Percentiles rank a stretch among this genome's conserved stretches.
Evolutionary conservation across 1,140 invertebrate species (phyloP).

Genomic region (Heliconius himera): DNA sequence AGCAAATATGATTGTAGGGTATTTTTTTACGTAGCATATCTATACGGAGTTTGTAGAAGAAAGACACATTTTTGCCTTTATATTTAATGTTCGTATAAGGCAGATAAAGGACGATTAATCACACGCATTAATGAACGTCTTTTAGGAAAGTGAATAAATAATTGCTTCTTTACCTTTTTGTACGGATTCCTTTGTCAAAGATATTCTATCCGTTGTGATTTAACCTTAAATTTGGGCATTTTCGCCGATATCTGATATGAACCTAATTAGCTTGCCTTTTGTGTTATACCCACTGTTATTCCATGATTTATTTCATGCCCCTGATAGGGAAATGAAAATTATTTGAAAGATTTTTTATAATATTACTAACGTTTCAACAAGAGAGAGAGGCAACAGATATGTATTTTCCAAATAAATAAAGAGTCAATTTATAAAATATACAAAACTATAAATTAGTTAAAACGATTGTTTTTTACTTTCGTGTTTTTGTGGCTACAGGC

Average conservation of each 20-base stretch:
- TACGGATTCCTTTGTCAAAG: not conserved
- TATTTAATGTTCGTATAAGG: not conserved
- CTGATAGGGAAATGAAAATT: too few species aligned
- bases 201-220: not conserved
- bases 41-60: not conserved
- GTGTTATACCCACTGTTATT: not conserved
- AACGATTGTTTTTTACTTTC: not conserved
- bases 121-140: not conserved
- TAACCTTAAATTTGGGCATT: not conserved
- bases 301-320: too few species aligned
- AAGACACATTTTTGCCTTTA: not conserved
- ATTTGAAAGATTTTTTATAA: too few species aligned
- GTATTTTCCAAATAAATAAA: too few species aligned
- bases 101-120: constrained; percentile 11
- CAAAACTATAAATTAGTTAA: not conserved
- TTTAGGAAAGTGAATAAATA: not conserved
- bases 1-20: too few species aligned
- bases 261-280: not conserved
- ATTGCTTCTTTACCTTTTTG: constrained; percentile 6
- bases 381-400: too few species aligned
- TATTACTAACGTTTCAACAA: too few species aligned
- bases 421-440: too few species aligned
- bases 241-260: not conserved
- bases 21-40: not conserved
- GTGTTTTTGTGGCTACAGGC: not conserved